phyloP scores from a whole-genome alignment of 2,888 invertebrate species.

The Hemithea aestivaria region DNA sequence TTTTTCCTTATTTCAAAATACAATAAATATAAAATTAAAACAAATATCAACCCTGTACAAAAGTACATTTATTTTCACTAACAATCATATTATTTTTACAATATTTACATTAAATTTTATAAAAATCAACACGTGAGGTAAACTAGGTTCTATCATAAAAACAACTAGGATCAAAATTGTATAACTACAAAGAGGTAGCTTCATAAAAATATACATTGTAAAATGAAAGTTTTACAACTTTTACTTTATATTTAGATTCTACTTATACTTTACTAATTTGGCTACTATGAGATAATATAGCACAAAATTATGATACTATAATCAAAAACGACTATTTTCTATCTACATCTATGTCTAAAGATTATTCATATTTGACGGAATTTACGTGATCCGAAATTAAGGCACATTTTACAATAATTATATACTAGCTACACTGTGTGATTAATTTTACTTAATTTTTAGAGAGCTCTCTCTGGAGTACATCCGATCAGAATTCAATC shows the following conservation, averaged over 20 bases:
- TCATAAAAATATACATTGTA: slow-evolving; percentile 12
- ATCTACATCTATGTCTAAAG: too few species aligned
- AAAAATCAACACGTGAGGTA: slow-evolving; percentile 9
- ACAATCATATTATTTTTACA: slow-evolving; percentile 5
- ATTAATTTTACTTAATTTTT: too few species aligned
- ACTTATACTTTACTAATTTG: not conserved
- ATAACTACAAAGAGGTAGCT: slow-evolving; percentile 25
- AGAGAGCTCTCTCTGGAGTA: too few species aligned
- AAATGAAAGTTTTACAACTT: slow-evolving; percentile 39
- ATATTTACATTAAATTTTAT: slow-evolving; percentile 18
- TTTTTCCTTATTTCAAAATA: too few species aligned
- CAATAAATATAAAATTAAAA: too few species aligned
- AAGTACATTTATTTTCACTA: slow-evolving; percentile 21
- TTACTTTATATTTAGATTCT: slow-evolving; percentile 25
- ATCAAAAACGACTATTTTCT: too few species aligned
- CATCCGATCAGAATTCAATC: too few species aligned
- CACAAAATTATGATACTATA: too few species aligned
- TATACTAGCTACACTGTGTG: slow-evolving; percentile 1
- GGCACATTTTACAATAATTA: too few species aligned
- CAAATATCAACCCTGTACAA: slow-evolving; percentile 9
- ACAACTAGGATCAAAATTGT: slow-evolving; percentile 11
- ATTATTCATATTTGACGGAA: too few species aligned
- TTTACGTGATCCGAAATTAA: too few species aligned
- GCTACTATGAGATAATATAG: not conserved
- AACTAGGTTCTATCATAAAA: slow-evolving; percentile 16